Evolutionary conservation across 2,113 vertebrate species (phyloP), one percentile per base, ranked within the genome.

Genomic region (Silurus asotus): DNA sequence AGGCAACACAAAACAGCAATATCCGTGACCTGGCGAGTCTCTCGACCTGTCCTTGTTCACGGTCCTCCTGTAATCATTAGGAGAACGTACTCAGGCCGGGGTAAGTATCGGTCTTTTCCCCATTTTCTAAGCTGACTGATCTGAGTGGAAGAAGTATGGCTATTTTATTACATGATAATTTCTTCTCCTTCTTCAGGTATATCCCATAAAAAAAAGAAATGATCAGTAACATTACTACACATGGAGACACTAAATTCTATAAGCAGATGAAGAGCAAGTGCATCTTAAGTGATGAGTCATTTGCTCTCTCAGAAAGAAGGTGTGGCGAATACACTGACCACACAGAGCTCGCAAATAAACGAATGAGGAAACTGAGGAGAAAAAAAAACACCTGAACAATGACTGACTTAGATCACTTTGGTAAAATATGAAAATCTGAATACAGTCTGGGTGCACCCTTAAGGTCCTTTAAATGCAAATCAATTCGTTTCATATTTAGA

Each of bases 1-100:
- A 5, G 64, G 81, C 65, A 65, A 85, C 89, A 49, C 69, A 82
- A 56, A 90, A 88, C 59, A 87, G 69, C 77, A 17, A 62, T 28
- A 72, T 86, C 70, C 56, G 82, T 77, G 70, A 77, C 51, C 48
- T 51, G 48, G 25, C 6, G 64, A 83, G 17, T 56, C 17, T 59
- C 48, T 15, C 28, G 0, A 51, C 13, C 19, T 74, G 5, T 84
- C 75, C 48, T 72, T 7, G 14, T 13, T 45, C 25, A 20, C 9
- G 62, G 53, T n/a, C 4, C 79, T 6, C 19, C 61, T 51, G 78
- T 2, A 80, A 61, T 9, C 28, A 80, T 20, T 45, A 59, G 13
- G 45, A 65, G 20, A 3, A 64, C 8, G 20, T 65, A 81, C 15
- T 25, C 61, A 51, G 74, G 23, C 23, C 28, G n/a, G 4, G 5